phyloP scores from a whole-genome alignment of 2,113 vertebrate species.

The Bothrops jararaca region DNA sequence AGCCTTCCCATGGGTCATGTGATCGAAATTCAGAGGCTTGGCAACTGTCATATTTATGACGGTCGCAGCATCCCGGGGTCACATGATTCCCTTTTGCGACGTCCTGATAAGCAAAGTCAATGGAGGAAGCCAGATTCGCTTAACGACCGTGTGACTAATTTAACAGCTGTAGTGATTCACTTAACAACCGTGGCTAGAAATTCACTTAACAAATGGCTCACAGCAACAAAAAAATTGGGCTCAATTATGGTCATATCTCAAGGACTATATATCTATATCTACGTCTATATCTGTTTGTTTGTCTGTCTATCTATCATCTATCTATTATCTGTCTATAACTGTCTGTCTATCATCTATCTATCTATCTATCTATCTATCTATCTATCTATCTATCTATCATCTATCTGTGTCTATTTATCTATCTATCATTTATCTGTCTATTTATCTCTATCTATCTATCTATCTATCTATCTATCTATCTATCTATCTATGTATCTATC shows the following conservation, averaged over 20 bases:
- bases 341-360: too few relatives aligned
- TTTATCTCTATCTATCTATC: too few relatives aligned
- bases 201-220: not conserved
- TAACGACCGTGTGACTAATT: not conserved
- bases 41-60: not conserved
- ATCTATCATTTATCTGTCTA: too few relatives aligned
- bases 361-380: too few relatives aligned
- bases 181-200: not conserved
- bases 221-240: not conserved
- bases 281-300: too few relatives aligned
- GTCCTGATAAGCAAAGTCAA: not conserved
- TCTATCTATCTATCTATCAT: too few relatives aligned
- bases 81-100: not conserved
- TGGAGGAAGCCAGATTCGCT: not conserved
- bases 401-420: too few relatives aligned
- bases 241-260: not conserved
- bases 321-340: too few relatives aligned
- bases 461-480: too few relatives aligned
- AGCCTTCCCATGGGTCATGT: not conserved
- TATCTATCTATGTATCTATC: too few relatives aligned
- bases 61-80: too few relatives aligned
- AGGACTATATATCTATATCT: not conserved
- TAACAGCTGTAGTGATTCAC: not conserved
- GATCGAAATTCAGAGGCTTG: not conserved
- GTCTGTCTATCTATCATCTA: too few relatives aligned